Percentiles rank a stretch among this genome's conserved stretches.
Evolutionary conservation across 2,888 invertebrate genomes (phyloP).

Genomic region (Seira musarum): DNA sequence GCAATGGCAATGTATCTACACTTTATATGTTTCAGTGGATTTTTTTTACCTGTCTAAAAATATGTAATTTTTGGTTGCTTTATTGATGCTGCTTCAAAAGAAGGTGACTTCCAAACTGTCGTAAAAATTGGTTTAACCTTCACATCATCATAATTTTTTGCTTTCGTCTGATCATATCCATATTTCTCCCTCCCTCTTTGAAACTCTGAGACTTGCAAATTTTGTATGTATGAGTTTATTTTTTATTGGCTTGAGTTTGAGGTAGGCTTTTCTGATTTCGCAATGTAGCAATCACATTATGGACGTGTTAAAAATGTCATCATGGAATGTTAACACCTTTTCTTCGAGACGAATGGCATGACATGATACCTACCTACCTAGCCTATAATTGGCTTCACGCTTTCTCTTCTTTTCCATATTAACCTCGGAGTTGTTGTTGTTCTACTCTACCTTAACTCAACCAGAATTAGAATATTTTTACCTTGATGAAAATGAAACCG

Average conservation of each 20-base stretch:
- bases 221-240: no score
- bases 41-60: constrained; percentile 21
- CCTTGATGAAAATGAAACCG: constrained; percentile 25
- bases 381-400: no score
- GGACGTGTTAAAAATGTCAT: constrained; percentile 32
- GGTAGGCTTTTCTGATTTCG: constrained; percentile 37
- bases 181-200: constrained; percentile 24
- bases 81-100: not conserved
- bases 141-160: constrained; percentile 31
- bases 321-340: constrained; percentile 21
- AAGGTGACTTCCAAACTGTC: constrained; percentile 47
- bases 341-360: no score
- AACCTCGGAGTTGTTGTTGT: no score
- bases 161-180: constrained; percentile 16
- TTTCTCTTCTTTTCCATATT: no score
- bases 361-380: no score
- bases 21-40: not conserved
- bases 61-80: not conserved
- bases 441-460: no score
- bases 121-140: constrained; percentile 47
- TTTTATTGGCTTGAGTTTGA: constrained; percentile 36
- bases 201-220: no score
- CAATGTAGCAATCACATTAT: constrained; percentile 31
- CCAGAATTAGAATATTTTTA: constrained; percentile 16
- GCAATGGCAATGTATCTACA: constrained; percentile 23